Evolutionary conservation across 2,888 invertebrate genomes (phyloP).

Genomic region (Thalpophila matura): DNA sequence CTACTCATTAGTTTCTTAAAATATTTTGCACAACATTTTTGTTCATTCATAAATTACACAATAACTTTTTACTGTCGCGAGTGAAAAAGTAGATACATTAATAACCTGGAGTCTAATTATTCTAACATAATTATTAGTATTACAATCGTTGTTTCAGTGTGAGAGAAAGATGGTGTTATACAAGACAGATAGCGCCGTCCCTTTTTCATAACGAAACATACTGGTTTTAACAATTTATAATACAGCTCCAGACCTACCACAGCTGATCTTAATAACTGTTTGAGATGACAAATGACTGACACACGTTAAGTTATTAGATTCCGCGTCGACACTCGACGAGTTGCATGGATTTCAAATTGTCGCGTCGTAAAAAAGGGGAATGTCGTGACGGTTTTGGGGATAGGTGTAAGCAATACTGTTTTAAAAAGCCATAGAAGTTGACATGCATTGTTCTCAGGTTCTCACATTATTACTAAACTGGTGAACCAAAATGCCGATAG

Average conservation of each 20-base stretch:
- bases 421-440: neutral
- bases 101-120: too few relatives aligned
- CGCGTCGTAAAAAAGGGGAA: neutral
- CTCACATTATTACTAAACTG: too few relatives aligned
- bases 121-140: too few relatives aligned
- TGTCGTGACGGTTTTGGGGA: too few relatives aligned
- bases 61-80: neutral
- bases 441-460: neutral
- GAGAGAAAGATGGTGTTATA: too few relatives aligned
- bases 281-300: slow-evolving; percentile 61
- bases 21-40: neutral
- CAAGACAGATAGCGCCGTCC: too few relatives aligned
- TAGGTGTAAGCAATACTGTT: too few relatives aligned
- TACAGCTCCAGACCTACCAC: neutral
- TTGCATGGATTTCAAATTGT: slow-evolving; percentile 39
- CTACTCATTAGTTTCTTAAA: neutral
- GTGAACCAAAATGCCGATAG: too few relatives aligned
- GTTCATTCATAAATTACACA: neutral
- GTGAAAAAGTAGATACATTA: slow-evolving; percentile 20
- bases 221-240: too few relatives aligned
- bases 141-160: too few relatives aligned
- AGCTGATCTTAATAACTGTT: slow-evolving; percentile 54
- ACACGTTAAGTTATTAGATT: slow-evolving; percentile 53
- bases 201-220: too few relatives aligned
- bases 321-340: slow-evolving; percentile 19